Evolutionary conservation across 2,797 vertebrate genomes (phyloP), one percentile per base, ranked within the genome.

Genomic region (Zalophus californianus): DNA sequence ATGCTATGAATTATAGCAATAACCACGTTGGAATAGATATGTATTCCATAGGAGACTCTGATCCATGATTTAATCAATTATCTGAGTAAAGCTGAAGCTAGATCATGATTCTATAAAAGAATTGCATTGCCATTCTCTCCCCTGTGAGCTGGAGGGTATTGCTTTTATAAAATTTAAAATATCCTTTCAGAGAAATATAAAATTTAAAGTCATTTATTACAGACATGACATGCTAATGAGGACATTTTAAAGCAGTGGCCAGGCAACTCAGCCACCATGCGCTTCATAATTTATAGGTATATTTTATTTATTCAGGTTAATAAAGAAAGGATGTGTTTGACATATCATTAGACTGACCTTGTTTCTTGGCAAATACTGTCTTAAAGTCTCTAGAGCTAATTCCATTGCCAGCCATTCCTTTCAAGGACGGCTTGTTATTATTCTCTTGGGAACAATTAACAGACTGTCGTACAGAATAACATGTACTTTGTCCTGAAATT

Each of bases 401-500:
- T 98, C 94, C 75, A 94, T 44, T 90, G 66, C 86, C 95, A 98
- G 97, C 21, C 41, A 88, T 88, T 98, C 88, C 75, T 98, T 98
- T 98, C 98, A 98, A 98, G 98, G 98, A 96, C 90, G 20, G 89
- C 54, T 96, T 97, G 96, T 97, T 98, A 98, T 98, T 97, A 97
- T 94, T 98, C 87, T 98, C 96, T 97, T 91, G 95, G 96, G 98
- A 98, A 98, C 86, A 98, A 97, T 98, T 98, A 98, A 98, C 98
- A 91, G 90, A 70, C 70, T 97, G 97, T 95, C 32, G 0, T 80
- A 80, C 52, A 92, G 95, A 98, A 92, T 97, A 98, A 97, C 90
- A 90, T 95, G 89, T 64, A 88, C 32, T 97, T 93, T 80, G 32
- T 97, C 83, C 41, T 94, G 41, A 86, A 97, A 85, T 82, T 92